Evolutionary conservation across 1,140 invertebrate species (phyloP), one percentile per base, ranked within the genome.

Genomic region (Metaphire vulgaris): DNA sequence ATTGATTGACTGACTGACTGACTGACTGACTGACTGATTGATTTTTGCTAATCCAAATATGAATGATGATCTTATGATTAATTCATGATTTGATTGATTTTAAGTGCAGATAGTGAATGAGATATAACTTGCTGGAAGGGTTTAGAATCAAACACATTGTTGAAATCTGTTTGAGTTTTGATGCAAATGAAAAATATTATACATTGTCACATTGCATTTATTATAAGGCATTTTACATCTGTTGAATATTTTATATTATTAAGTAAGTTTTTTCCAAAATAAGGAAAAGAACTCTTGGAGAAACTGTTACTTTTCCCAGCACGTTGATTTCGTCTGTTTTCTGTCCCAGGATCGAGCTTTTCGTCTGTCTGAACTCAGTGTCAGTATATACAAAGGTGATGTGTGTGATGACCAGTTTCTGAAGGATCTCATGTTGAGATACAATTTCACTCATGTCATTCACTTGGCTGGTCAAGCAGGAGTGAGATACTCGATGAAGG

Each of bases 391-490:
- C 77, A 28, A 75, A 28, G 75, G 29, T 21, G 77, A 78, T 56
- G 30, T 78, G 1, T 74, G 74, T 41, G 29, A 78, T 28, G 16
- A 41, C 21, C 41, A 30, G n/a, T 74, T 75, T 33, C 69, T 78
- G 15, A 26, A 65, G 21, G 75, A 31, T 14, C 2, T 75, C 26
- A 56, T 78, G 21, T n/a, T 28, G 0, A 33, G 16, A 30, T 69
- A 74, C 75, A 69, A 77, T 1, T 75, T 77, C 31, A 71, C 68
- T 34, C 77, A 75, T 30, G 74, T 78, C 21, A 29, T 67, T 28
- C 77, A 78, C 75, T 33, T 78, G 6, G 77, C 75, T 0, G 77
- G 75, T 32, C 77, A 78, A 33, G 77, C 77, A 26, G 77, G 77
- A 2, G 77, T 78, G 2, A 33, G 76, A 21, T 77, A 77, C 33